A percentile compares a stretch with the other conserved stretches of the same genome.
phyloP scores from a whole-genome alignment of 1,140 invertebrate genomes.

The Atopsyche davidsoni region DNA sequence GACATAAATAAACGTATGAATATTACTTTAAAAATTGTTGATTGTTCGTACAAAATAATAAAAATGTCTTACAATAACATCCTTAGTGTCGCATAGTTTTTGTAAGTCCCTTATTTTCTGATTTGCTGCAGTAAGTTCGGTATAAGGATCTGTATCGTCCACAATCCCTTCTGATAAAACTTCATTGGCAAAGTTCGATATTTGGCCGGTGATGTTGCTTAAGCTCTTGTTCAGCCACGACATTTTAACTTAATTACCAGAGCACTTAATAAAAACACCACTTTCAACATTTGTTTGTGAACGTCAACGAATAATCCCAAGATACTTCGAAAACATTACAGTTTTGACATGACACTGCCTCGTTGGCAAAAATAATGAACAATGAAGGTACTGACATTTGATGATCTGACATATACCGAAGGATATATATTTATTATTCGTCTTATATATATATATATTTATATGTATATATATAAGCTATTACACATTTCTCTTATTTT shows the following conservation, averaged over 20 bases:
- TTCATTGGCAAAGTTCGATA: slow-evolving; percentile 69
- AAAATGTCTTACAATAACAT: slow-evolving; percentile 56
- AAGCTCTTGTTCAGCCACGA: slow-evolving; percentile 73
- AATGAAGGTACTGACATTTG: too few relatives aligned
- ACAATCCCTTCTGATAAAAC: slow-evolving; percentile 57
- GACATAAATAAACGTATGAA: too few relatives aligned
- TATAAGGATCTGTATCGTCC: slow-evolving; percentile 46
- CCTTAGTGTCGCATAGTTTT: slow-evolving; percentile 54
- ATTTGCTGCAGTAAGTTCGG: slow-evolving; percentile 46
- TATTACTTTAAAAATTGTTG: too few relatives aligned
- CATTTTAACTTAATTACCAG: slow-evolving; percentile 48
- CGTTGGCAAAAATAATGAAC: slow-evolving; percentile 52
- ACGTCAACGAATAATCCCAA: slow-evolving; percentile 16
- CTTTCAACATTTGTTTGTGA: not conserved
- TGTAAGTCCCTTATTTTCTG: slow-evolving; percentile 52
- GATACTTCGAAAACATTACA: slow-evolving; percentile 43
- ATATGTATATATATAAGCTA: too few relatives aligned
- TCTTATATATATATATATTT: too few relatives aligned
- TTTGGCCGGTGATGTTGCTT: slow-evolving; percentile 66
- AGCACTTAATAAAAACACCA: slow-evolving; percentile 1
- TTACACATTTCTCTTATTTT: too few relatives aligned
- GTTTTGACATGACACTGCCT: slow-evolving; percentile 45
- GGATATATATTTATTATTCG: too few relatives aligned
- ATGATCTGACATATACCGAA: too few relatives aligned
- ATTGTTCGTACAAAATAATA: too few relatives aligned